These are phyloP conservation scores for Lamprotornis superbus DNA, from an alignment of 2,113 vertebrate species.

Conservation along the genomic window DNA sequence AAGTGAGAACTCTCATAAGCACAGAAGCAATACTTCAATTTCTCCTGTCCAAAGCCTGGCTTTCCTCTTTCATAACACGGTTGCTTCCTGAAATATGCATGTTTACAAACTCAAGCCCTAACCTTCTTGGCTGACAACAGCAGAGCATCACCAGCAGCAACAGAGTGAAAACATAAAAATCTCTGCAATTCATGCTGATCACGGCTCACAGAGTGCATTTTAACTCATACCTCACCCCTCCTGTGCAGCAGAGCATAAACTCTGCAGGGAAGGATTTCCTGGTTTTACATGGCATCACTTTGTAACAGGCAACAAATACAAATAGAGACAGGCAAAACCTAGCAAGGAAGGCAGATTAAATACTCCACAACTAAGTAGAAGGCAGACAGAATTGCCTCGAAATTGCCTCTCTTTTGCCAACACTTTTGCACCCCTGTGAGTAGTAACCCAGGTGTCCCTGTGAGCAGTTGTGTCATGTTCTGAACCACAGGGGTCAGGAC, in stretches of 20 bases:
- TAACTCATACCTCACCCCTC: neutral
- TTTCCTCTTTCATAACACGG: neutral
- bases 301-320: neutral
- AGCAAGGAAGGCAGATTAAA: neutral
- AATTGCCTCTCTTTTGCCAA: neutral
- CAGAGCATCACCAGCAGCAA: neutral
- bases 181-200: neutral
- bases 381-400: neutral
- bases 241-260: neutral
- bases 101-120: neutral
- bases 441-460: neutral
- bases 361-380: neutral
- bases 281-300: neutral
- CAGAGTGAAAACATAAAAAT: neutral
- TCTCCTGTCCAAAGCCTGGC: neutral
- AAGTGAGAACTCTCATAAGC: neutral
- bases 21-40: neutral
- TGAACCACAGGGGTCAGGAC: neutral
- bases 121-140: neutral
- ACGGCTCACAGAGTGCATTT: neutral
- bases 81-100: neutral
- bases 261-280: neutral
- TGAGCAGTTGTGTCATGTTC: neutral
- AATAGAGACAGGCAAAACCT: neutral
- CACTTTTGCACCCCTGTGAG: neutral